These are phyloP conservation scores for Tortricodes alternella DNA, from an alignment of 2,888 invertebrate genomes.

Conservation along the genomic window DNA sequence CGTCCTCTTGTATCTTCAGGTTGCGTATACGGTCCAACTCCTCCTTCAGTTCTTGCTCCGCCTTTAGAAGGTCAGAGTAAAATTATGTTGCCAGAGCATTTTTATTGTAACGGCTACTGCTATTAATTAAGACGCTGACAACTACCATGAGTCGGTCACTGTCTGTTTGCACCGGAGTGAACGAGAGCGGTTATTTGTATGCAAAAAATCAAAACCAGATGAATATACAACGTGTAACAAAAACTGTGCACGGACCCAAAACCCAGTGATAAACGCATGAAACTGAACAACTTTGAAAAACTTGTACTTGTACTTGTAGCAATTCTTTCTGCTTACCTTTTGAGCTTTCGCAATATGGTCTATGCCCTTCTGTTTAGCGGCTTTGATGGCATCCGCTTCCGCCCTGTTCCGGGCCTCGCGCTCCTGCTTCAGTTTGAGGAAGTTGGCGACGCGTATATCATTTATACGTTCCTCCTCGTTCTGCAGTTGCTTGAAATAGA, in stretches of 20 bases:
- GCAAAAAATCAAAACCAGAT: no score
- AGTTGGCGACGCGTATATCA: slow-evolving; percentile 85
- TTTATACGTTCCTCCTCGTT: slow-evolving; percentile 86
- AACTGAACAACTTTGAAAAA: no score
- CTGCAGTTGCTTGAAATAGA: slow-evolving; percentile 84
- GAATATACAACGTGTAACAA: no score
- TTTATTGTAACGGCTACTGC: no score
- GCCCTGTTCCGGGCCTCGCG: slow-evolving; percentile 81
- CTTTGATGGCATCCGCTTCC: slow-evolving; percentile 77
- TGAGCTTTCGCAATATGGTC: slow-evolving; percentile 79
- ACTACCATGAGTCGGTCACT: no score
- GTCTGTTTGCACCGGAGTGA: no score
- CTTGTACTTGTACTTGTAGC: no score
- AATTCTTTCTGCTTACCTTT: no score
- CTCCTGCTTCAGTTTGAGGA: slow-evolving; percentile 84
- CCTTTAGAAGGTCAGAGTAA: slow-evolving; percentile 59
- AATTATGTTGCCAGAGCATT: no score
- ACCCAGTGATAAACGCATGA: neutral
- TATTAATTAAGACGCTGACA: no score
- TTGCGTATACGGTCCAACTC: slow-evolving; percentile 77
- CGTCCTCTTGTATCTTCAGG: slow-evolving; percentile 80
- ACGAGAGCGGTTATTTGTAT: no score
- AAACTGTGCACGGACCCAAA: no score
- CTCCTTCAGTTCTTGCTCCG: slow-evolving; percentile 74
- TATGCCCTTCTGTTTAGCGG: slow-evolving; percentile 85